Evolutionary conservation across 2,888 invertebrate genomes (phyloP), one percentile per base, ranked within the genome.

Genomic region (Orchestes rusci): DNA sequence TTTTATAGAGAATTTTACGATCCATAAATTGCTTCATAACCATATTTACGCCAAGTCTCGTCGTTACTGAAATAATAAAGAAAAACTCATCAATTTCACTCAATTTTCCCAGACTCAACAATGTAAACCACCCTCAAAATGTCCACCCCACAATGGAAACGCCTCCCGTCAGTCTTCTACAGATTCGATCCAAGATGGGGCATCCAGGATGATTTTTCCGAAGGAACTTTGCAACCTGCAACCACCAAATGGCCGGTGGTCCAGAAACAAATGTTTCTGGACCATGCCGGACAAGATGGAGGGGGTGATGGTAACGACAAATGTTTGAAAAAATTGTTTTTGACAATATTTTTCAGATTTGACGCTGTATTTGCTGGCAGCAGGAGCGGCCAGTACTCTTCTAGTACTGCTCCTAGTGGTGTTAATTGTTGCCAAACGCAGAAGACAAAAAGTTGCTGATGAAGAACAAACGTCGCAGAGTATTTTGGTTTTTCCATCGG

Each of bases 401-500:
- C 65, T 75, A 20, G 56, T 75, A 18, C 62, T 75, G 39, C 62
- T 52, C 27, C 32, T 57, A 27, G 18, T 53, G 3, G 45, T 50
- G 68, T 61, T 70, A 53, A 69, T 72, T 69, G 70, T 58, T 7
- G 51, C 55, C 8, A 53, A 51, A 42, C 52, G 52, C 44, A 72
- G 72, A 48, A 72, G 73, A 59, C 73, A 72, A 53, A 67, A 67
- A 44, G 51, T 51, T 15, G 49, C 53, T 10, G 63, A 64, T 23
- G 63, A 62, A 15, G 64, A 67, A 36, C 72, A 73, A 55, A 70
- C 72, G 4, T 74, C 74, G 0, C 74, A 78, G 1, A 77, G 77
- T 20, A 78, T 79, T 49, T 69, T 79, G 37, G 77, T 79, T 50
- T 79, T 78, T 64, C 79, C 79, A 1, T 76, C 79, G 4, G 75